Conservation (phyloP, 2,888 invertebrate genomes). For the Embidobia sp. region DNA sequence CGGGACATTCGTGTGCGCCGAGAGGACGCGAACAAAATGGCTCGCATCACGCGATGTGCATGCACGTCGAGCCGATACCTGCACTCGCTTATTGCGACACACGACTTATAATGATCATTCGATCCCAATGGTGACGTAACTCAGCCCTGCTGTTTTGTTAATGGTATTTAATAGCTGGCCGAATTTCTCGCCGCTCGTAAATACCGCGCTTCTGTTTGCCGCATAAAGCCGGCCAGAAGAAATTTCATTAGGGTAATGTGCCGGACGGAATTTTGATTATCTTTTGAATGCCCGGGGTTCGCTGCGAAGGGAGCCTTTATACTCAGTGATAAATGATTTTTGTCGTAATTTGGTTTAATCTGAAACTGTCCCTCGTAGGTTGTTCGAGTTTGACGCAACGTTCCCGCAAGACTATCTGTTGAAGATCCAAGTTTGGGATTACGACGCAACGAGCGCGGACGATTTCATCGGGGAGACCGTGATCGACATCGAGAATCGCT, state of each 20-base stretch:
- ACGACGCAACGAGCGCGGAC: slow-evolving; percentile 86
- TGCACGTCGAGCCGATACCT: slow-evolving; percentile 32
- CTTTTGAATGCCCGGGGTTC: no score
- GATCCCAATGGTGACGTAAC: slow-evolving; percentile 32
- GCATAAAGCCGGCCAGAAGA: no score
- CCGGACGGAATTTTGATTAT: background rate
- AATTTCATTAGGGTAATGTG: slow-evolving; percentile 6
- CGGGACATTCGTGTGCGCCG: background rate
- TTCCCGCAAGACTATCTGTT: slow-evolving; percentile 90
- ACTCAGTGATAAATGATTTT: no score
- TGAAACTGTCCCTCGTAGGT: no score
- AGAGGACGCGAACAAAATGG: slow-evolving; percentile 35
- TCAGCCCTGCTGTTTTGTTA: slow-evolving; percentile 16
- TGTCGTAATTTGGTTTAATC: no score
- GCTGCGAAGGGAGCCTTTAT: no score
- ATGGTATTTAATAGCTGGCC: slow-evolving; percentile 24
- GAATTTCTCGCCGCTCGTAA: slow-evolving; percentile 33
- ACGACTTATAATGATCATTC: slow-evolving; percentile 19
- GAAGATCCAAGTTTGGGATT: slow-evolving; percentile 89
- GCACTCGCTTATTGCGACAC: slow-evolving; percentile 15
- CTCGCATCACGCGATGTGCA: slow-evolving; percentile 42
- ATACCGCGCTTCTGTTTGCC: slow-evolving; percentile 8
- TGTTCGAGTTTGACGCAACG: slow-evolving; percentile 88
- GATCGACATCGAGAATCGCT: slow-evolving; percentile 94
- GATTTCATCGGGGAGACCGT: slow-evolving; percentile 92